Percentiles rank a stretch among this genome's conserved stretches.
These are phyloP conservation scores for Drosophila serrata DNA, from an alignment of 1,140 invertebrate genomes.

Conservation along the genomic window DNA sequence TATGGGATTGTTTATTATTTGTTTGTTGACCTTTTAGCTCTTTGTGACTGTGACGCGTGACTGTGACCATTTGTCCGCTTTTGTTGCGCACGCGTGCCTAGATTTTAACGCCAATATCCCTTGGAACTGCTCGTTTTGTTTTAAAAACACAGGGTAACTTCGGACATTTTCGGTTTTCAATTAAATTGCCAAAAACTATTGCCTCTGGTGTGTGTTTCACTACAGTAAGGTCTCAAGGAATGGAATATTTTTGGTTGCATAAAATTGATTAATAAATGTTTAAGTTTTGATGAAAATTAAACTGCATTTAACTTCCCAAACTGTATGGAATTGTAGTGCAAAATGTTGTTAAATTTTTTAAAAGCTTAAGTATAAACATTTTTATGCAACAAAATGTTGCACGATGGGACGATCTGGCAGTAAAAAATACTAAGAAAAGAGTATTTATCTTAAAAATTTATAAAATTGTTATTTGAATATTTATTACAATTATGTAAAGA, in stretches of 20 bases:
- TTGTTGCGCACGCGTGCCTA: constrained; percentile 53
- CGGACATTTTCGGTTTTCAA: constrained; percentile 44
- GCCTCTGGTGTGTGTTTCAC: constrained; percentile 2
- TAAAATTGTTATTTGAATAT: too few species aligned
- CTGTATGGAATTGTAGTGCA: too few species aligned
- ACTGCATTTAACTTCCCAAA: background rate
- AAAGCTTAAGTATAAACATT: too few species aligned
- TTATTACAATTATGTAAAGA: too few species aligned
- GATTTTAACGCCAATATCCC: constrained; percentile 17
- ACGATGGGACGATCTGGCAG: too few species aligned
- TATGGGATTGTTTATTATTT: constrained; percentile 47
- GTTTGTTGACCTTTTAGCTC: constrained; percentile 58
- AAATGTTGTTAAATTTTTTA: background rate
- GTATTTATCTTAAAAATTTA: too few species aligned
- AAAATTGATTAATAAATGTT: background rate
- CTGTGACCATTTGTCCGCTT: constrained; percentile 47
- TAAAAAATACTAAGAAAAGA: too few species aligned
- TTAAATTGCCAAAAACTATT: constrained; percentile 61
- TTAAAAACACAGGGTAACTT: constrained; percentile 22
- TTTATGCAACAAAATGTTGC: too few species aligned
- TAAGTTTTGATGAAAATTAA: background rate
- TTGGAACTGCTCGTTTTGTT: background rate
- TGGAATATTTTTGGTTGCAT: background rate
- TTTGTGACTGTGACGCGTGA: constrained; percentile 60
- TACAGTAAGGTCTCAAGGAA: background rate